These are phyloP conservation scores for Pocillopora meandrina DNA, from an alignment of 92 coral and sea anemone species.

Conservation along the genomic window DNA sequence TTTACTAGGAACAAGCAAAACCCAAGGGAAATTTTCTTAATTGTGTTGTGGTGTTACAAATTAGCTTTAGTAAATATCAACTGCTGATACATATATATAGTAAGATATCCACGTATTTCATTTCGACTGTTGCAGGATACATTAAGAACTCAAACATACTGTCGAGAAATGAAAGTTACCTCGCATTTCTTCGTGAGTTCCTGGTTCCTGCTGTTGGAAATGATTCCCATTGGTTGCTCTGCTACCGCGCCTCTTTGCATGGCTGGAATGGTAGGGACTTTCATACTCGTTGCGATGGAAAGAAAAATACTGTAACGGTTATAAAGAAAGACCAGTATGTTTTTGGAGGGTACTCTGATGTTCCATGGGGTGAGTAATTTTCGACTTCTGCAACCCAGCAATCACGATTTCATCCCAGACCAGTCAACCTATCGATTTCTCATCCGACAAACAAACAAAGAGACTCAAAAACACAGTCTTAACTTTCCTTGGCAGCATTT, in stretches of 20 bases:
- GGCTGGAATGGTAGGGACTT: slow-evolving; percentile 10
- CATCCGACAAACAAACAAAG: too few relatives aligned
- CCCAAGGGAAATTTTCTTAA: too few relatives aligned
- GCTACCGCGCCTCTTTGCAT: slow-evolving; percentile 7
- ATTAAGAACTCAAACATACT: neutral
- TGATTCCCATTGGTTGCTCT: slow-evolving; percentile 1
- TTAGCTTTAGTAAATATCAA: too few relatives aligned
- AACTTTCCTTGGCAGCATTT: too few relatives aligned
- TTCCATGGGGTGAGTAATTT: slow-evolving; percentile 6
- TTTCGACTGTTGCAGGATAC: neutral
- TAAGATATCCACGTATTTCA: too few relatives aligned
- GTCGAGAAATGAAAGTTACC: neutral
- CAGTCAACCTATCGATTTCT: too few relatives aligned
- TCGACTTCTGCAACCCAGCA: too few relatives aligned
- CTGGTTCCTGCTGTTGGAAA: neutral
- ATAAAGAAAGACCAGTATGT: neutral
- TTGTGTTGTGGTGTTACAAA: too few relatives aligned
- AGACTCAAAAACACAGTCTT: too few relatives aligned
- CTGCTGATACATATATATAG: too few relatives aligned
- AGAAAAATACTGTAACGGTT: slow-evolving; percentile 3
- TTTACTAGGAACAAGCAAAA: too few relatives aligned
- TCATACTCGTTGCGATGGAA: neutral
- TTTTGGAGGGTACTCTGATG: slow-evolving; percentile 15
- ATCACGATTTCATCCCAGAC: too few relatives aligned
- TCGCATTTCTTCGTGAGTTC: neutral